A percentile compares a stretch with the other conserved stretches of the same genome.
Evolutionary conservation across 2,113 vertebrate species (phyloP).

Genomic region (Nyctibius bracteatus): DNA sequence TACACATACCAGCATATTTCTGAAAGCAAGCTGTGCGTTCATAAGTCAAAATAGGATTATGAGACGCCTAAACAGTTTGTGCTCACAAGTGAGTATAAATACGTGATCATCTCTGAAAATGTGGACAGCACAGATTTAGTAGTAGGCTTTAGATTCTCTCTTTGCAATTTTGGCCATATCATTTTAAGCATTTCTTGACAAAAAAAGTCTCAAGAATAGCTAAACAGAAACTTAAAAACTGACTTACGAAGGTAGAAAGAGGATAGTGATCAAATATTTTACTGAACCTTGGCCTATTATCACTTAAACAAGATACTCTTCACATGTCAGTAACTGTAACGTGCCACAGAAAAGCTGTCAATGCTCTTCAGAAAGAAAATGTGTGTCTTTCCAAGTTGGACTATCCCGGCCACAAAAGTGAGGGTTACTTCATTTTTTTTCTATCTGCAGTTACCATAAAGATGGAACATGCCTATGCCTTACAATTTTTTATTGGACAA

Average conservation of each 20-base stretch:
- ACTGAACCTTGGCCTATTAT: background rate
- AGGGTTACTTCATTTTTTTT: background rate
- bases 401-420: background rate
- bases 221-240: background rate
- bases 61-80: conserved; percentile 25
- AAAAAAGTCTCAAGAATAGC: background rate
- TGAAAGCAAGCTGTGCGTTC: conserved; percentile 26
- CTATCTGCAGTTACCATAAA: background rate
- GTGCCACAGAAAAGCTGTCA: background rate
- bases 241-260: background rate
- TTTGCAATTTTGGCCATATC: background rate
- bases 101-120: background rate
- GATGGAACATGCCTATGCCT: background rate
- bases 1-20: conserved; percentile 39
- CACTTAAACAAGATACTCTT: background rate
- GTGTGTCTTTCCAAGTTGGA: background rate
- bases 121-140: background rate
- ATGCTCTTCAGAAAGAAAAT: background rate
- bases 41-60: conserved; percentile 41
- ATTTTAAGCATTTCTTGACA: background rate
- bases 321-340: background rate
- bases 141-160: background rate
- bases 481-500: background rate
- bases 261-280: background rate
- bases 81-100: background rate